These are phyloP conservation scores for Melipona beecheii DNA, from an alignment of 2,888 invertebrate genomes.

Conservation along the genomic window DNA sequence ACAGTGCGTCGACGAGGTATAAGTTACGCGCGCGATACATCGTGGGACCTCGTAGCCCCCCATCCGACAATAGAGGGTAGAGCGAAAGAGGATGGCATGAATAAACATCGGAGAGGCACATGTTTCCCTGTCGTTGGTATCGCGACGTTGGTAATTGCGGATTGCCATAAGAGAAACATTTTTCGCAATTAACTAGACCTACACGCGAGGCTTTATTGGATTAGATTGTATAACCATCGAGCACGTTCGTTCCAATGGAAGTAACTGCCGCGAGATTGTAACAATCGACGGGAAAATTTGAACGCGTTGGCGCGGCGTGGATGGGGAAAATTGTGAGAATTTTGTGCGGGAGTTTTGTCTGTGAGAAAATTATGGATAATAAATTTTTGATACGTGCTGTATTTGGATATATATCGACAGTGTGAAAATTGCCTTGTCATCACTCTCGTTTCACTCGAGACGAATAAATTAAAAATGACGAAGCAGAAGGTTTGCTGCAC, in stretches of 20 bases:
- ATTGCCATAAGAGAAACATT: conserved; percentile 38
- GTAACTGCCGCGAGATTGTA: not conserved
- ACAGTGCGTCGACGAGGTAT: conserved; percentile 41
- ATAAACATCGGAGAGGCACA: conserved; percentile 62
- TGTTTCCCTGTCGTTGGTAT: conserved; percentile 53
- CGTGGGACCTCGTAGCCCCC: conserved; percentile 58
- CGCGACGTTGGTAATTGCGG: conserved; percentile 49
- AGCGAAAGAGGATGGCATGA: conserved; percentile 52
- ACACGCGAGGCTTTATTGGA: not conserved
- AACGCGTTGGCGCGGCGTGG: not conserved
- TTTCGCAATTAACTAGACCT: conserved; percentile 38
- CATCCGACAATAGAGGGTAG: conserved; percentile 53
- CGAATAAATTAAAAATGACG: no score
- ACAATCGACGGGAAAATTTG: not conserved
- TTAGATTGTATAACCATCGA: not conserved
- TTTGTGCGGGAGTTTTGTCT: not conserved
- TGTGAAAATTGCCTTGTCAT: no score
- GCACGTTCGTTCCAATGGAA: not conserved
- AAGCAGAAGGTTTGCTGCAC: no score
- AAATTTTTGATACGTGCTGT: no score
- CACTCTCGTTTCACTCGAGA: no score
- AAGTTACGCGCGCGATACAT: conserved; percentile 64
- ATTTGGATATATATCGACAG: no score
- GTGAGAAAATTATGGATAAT: not conserved
- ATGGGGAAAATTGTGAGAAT: not conserved